Evolutionary conservation across 2,113 vertebrate genomes (phyloP), one percentile per base, ranked within the genome.

Genomic region (Coreoperca whiteheadi): DNA sequence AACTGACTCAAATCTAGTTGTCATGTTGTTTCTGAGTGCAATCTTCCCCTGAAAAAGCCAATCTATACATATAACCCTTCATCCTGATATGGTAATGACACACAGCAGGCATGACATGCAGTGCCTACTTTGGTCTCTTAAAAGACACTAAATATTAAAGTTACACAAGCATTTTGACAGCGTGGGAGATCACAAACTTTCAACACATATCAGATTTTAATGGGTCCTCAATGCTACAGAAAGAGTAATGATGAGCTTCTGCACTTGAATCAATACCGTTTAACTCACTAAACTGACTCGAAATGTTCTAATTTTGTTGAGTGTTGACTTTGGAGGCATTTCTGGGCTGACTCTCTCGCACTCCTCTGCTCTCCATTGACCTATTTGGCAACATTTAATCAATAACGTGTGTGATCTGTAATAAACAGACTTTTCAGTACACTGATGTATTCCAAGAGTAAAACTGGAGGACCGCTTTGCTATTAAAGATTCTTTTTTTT

Each of bases 1-100:
- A 77, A 80, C 54, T 5, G 56, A 72, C 81, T 82, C 50, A 79
- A 51, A 87, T 69, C 50, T 18, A 54, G 39, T 56, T 75, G 20
- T 54, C 39, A 15, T 73, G 56, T 70, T 66, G 68, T 70, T 37
- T 76, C 61, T 8, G 51, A 73, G 69, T 28, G 63, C 68, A 74
- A 70, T 68, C 51, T 63, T 68, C 32, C 28, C 8, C 16, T 34
- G 21, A 59, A 76, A 57, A 37, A 77, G 11, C 30, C 7, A 32
- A 60, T 65, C 60, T 32, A 53, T 37, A 69, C 41, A 74, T 41
- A 12, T 0, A 63, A 69, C 32, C 34, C 25, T 77, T 73, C 51
- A 66, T 85, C 51, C 32, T 51, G 68, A 16, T 41, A n/a, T 25
- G 30, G 63, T 67, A 74, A 76, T 54, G 53, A 73, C 65, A 70